Conservation (phyloP, 2,888 invertebrate species). For the Chymomyza fuscimana region DNA sequence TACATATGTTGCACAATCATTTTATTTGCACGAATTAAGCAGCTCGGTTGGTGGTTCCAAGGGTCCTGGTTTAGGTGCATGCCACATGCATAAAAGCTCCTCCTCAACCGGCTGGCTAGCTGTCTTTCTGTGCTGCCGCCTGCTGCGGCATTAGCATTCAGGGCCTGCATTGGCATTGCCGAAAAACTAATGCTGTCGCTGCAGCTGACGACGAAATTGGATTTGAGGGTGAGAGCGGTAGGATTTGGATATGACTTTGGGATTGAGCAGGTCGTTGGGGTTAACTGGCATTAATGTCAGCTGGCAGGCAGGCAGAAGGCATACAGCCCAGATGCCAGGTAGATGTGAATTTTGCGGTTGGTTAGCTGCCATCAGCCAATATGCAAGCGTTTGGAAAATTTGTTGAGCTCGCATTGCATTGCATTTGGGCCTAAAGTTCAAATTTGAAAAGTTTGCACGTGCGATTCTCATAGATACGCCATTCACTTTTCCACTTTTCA, state of each 20-base stretch:
- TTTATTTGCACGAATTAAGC: conserved; percentile 71
- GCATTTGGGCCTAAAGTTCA: neutral
- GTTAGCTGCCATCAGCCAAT: conserved; percentile 16
- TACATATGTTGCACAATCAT: conserved; percentile 73
- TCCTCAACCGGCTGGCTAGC: neutral
- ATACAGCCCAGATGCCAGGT: conserved; percentile 40
- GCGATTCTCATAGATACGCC: conserved; percentile 13
- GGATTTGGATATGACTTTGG: neutral
- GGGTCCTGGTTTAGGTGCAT: conserved; percentile 8
- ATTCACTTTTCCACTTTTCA: neutral
- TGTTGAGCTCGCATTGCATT: conserved; percentile 34
- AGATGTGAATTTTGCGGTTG: conserved; percentile 61
- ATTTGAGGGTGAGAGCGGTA: conserved; percentile 28
- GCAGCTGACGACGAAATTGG: conserved; percentile 54
- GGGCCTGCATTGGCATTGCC: conserved; percentile 44
- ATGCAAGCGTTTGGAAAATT: conserved; percentile 56
- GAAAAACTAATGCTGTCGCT: conserved; percentile 42
- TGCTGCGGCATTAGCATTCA: conserved; percentile 64
- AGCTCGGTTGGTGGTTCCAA: conserved; percentile 36
- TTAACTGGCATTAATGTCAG: conserved; percentile 74
- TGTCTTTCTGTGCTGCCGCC: neutral
- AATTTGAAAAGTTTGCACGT: conserved; percentile 17
- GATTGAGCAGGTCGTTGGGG: conserved; percentile 46
- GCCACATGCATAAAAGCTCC: neutral
- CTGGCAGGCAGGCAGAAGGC: conserved; percentile 18